Conservation (phyloP, 2,888 invertebrate genomes). For the Apamea crenata region DNA sequence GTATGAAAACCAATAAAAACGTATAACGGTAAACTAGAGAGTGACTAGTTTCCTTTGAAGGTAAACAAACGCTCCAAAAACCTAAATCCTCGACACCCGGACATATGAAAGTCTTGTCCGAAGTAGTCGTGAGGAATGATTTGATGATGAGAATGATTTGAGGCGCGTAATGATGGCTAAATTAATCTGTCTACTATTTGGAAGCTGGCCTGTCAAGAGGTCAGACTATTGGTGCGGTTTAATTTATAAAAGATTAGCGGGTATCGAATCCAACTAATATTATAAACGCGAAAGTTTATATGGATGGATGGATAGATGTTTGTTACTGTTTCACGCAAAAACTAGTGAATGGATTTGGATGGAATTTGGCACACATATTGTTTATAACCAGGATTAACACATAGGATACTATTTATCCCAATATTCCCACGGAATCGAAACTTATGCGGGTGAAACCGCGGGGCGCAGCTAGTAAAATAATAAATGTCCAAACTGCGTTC, state of each 20-base stretch:
- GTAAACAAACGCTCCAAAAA: conserved; percentile 43
- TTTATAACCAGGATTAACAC: too few species aligned
- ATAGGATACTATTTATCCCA: too few species aligned
- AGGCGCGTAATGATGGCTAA: conserved; percentile 72
- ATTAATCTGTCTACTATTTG: conserved; percentile 77
- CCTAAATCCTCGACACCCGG: conserved; percentile 47
- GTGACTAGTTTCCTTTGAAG: conserved; percentile 14
- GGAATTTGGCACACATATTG: too few species aligned
- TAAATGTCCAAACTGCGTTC: not conserved
- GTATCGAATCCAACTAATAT: not conserved
- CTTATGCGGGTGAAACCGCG: too few species aligned
- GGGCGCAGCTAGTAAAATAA: not conserved
- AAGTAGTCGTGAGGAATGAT: conserved; percentile 56
- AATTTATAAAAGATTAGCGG: conserved; percentile 43
- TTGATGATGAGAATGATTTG: conserved; percentile 58
- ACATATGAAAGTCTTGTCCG: conserved; percentile 61
- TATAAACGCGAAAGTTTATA: too few species aligned
- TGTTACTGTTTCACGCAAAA: too few species aligned
- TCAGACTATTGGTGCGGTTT: conserved; percentile 52
- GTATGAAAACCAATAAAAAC: not conserved
- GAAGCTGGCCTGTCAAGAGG: conserved; percentile 74
- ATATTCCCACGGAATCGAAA: too few species aligned
- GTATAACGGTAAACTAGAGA: not conserved
- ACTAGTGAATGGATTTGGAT: too few species aligned
- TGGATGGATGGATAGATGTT: too few species aligned